Conservation (phyloP, 2,797 vertebrate species). For the Myotis myotis region DNA sequence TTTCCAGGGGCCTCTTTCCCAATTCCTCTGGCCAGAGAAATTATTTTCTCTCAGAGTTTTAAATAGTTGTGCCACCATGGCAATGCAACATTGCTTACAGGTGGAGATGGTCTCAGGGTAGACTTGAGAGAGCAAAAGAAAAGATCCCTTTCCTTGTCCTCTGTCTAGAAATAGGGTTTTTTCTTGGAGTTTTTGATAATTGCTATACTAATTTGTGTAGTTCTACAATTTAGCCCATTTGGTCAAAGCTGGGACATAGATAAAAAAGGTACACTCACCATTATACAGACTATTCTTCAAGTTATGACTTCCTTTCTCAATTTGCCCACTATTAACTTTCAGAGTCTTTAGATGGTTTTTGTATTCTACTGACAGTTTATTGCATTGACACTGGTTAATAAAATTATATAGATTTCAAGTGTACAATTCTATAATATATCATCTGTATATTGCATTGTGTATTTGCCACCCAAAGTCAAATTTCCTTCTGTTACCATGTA, state of each 20-base stretch:
- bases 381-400: background rate
- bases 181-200: background rate
- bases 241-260: background rate
- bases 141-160: background rate
- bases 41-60: background rate
- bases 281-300: background rate
- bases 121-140: background rate
- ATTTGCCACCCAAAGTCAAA: background rate
- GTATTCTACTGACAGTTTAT: background rate
- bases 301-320: background rate
- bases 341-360: background rate
- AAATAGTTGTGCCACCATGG: background rate
- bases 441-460: background rate
- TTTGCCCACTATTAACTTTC: background rate
- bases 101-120: background rate
- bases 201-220: background rate
- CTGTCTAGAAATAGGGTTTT: background rate
- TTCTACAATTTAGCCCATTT: background rate
- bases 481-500: background rate
- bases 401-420: background rate
- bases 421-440: background rate
- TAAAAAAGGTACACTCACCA: background rate
- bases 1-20: background rate
- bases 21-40: slow-evolving; percentile 14
- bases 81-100: background rate